These are phyloP conservation scores for Stegodyphus dumicola DNA, from an alignment of 1,140 invertebrate genomes.

Conservation along the genomic window DNA sequence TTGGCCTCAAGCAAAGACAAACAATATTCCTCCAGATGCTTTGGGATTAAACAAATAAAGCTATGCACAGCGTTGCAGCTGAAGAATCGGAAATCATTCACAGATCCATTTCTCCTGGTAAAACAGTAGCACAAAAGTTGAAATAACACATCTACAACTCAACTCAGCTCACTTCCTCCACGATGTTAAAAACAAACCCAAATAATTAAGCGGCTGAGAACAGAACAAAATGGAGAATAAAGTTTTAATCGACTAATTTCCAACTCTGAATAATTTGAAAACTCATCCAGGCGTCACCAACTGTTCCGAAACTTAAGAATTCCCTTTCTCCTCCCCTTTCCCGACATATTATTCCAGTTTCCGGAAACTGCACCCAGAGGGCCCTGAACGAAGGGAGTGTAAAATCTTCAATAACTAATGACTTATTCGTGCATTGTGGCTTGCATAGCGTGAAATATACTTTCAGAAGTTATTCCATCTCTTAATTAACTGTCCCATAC, in stretches of 20 bases:
- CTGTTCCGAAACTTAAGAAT: neutral
- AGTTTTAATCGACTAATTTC: constrained; percentile 6
- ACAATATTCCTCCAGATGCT: too few species aligned
- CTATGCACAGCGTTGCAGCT: too few species aligned
- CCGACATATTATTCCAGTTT: neutral
- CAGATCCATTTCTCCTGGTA: too few species aligned
- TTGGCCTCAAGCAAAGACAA: too few species aligned
- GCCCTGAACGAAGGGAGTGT: neutral
- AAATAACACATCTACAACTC: too few species aligned
- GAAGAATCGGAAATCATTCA: too few species aligned
- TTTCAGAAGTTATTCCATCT: constrained; percentile 31
- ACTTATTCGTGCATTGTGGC: constrained; percentile 29
- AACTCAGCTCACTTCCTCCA: too few species aligned
- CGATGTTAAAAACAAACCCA: too few species aligned
- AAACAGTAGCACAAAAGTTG: neutral
- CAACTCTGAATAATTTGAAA: constrained; percentile 5
- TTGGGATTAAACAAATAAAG: too few species aligned
- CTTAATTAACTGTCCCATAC: constrained; percentile 23
- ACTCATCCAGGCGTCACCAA: neutral
- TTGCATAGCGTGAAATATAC: constrained; percentile 18
- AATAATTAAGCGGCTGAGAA: too few species aligned
- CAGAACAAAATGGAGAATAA: neutral
- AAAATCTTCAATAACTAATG: constrained; percentile 43
- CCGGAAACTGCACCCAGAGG: constrained; percentile 19
- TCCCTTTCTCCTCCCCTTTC: neutral